Evolutionary conservation across 2,888 invertebrate species (phyloP).

Genomic region (Pollenia griseotomentosa): DNA sequence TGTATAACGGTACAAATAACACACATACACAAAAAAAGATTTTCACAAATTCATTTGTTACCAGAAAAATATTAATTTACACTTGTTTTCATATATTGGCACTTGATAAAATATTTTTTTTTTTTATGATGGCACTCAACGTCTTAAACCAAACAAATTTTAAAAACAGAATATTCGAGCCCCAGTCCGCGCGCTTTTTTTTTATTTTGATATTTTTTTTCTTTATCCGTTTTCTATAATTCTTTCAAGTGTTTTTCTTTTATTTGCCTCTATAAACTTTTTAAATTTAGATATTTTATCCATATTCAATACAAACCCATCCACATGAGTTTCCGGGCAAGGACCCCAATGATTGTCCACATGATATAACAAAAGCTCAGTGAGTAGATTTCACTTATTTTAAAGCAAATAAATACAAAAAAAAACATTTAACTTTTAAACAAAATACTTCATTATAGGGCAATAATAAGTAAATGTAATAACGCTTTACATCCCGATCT

Average conservation of each 20-base stretch:
- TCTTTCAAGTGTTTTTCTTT: neutral
- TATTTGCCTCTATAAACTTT: constrained; percentile 7
- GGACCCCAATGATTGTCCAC: constrained; percentile 96
- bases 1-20: no score
- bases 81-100: no score
- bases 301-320: constrained; percentile 97
- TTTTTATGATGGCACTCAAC: no score
- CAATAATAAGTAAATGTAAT: constrained; percentile 92
- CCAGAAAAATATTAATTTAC: no score
- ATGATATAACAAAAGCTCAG: constrained; percentile 93
- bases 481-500: constrained; percentile 97
- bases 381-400: constrained; percentile 85
- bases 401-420: neutral
- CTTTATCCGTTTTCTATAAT: no score
- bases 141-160: no score
- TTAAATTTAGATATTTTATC: constrained; percentile 91
- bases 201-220: no score
- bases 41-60: no score
- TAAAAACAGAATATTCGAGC: no score
- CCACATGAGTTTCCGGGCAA: constrained; percentile 96
- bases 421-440: neutral
- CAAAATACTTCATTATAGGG: constrained; percentile 86
- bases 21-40: no score
- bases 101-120: no score
- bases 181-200: no score